phyloP scores from a whole-genome alignment of 2,797 vertebrate species.

The Platyrinchus mystaceus region DNA sequence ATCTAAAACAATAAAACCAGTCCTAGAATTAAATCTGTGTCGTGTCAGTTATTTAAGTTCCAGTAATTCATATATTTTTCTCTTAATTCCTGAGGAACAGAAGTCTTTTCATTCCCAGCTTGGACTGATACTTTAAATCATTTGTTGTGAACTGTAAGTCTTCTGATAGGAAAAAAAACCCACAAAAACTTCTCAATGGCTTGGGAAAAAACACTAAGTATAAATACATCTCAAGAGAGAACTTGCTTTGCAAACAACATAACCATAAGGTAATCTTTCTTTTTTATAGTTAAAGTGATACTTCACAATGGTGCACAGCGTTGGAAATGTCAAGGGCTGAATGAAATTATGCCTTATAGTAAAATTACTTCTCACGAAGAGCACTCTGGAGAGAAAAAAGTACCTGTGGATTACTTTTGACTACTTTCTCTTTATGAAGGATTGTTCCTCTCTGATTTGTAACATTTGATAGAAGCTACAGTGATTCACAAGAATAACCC shows the following conservation, averaged over 20 bases:
- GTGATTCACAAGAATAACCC: not conserved
- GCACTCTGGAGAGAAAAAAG: not conserved
- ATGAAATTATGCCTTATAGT: not conserved
- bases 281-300: not conserved
- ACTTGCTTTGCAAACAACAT: not conserved
- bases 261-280: not conserved
- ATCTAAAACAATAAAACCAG: not conserved
- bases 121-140: not conserved
- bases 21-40: not conserved
- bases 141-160: not conserved
- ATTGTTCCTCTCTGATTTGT: not conserved
- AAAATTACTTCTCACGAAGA: not conserved
- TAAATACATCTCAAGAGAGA: not conserved
- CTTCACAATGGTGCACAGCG: not conserved
- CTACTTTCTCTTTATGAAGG: not conserved
- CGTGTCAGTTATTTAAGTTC: not conserved
- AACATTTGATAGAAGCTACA: not conserved
- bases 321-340: not conserved
- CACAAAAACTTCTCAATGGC: not conserved
- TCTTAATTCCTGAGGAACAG: not conserved
- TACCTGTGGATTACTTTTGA: not conserved
- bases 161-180: not conserved
- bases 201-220: not conserved
- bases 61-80: not conserved
- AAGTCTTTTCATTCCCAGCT: not conserved